Evolutionary conservation across 1,140 invertebrate genomes (phyloP).

Genomic region (Physella acuta): DNA sequence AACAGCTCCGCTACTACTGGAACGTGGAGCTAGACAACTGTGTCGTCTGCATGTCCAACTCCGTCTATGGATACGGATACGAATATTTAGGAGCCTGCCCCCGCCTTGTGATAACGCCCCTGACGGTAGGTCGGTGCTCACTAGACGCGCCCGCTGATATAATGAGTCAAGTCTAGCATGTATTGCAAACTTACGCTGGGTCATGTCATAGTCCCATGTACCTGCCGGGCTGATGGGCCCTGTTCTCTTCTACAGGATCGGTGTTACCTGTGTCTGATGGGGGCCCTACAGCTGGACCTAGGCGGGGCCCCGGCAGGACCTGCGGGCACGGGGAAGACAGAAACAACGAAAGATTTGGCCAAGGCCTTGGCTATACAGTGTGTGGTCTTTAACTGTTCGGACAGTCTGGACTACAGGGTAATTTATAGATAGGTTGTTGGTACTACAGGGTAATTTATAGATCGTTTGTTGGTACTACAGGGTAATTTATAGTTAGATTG

Average conservation of each 20-base stretch:
- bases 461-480: too few relatives aligned
- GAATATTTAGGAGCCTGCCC: slow-evolving; percentile 15
- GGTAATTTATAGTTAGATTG: too few relatives aligned
- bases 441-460: too few relatives aligned
- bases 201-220: too few relatives aligned
- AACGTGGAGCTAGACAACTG: slow-evolving; percentile 36
- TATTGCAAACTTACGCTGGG: too few relatives aligned
- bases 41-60: slow-evolving; percentile 11
- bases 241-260: slow-evolving; percentile 39
- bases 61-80: slow-evolving; percentile 8
- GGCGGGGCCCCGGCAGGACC: slow-evolving; percentile 65
- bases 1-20: slow-evolving; percentile 62
- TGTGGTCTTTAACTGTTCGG: slow-evolving; percentile 96
- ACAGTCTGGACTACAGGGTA: slow-evolving; percentile 86
- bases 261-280: slow-evolving; percentile 76
- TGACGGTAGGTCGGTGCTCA: slow-evolving; percentile 15
- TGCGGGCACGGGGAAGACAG: too few relatives aligned
- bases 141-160: too few relatives aligned
- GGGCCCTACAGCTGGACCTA: slow-evolving; percentile 80
- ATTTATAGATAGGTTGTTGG: too few relatives aligned
- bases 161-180: too few relatives aligned
- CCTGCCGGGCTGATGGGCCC: neutral
- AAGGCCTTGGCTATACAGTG: slow-evolving; percentile 96
- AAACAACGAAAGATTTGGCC: too few relatives aligned
- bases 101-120: slow-evolving; percentile 10